A percentile compares a stretch with the other conserved stretches of the same genome.
Conservation (phyloP, 2,888 invertebrate species). For the Lacanobia wlatinum region DNA sequence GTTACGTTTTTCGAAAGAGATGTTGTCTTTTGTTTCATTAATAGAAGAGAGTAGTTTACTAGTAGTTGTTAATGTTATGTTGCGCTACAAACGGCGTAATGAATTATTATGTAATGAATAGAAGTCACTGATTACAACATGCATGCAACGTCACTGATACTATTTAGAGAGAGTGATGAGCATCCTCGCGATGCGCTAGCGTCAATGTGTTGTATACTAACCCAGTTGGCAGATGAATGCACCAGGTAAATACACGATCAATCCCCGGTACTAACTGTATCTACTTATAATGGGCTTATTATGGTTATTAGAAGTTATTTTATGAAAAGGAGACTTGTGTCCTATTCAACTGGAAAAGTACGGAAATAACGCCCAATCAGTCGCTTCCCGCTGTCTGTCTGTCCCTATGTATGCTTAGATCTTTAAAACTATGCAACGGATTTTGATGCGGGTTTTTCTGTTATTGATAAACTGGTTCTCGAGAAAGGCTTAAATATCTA, state of each 20-base stretch:
- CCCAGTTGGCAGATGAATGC: background rate
- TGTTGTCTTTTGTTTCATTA: constrained; percentile 10
- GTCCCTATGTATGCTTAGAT: too few species aligned
- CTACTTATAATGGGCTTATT: background rate
- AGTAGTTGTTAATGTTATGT: background rate
- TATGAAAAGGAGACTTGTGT: background rate
- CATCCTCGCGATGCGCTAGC: background rate
- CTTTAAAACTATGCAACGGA: too few species aligned
- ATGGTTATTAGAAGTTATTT: background rate
- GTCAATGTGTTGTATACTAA: background rate
- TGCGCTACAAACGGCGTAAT: background rate
- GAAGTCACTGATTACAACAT: background rate
- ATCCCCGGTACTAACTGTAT: background rate
- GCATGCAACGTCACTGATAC: background rate
- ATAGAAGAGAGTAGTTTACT: background rate
- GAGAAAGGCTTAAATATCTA: too few species aligned
- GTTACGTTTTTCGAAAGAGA: constrained; percentile 16
- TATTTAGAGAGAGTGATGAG: background rate
- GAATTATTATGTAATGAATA: background rate
- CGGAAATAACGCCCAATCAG: background rate
- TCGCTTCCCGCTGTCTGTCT: too few species aligned
- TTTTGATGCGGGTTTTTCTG: too few species aligned
- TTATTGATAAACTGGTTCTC: too few species aligned
- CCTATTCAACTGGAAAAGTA: background rate
- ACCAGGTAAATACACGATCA: background rate